Conservation (phyloP, 92 coral and sea anemone species). For the Actinernus sp. region DNA sequence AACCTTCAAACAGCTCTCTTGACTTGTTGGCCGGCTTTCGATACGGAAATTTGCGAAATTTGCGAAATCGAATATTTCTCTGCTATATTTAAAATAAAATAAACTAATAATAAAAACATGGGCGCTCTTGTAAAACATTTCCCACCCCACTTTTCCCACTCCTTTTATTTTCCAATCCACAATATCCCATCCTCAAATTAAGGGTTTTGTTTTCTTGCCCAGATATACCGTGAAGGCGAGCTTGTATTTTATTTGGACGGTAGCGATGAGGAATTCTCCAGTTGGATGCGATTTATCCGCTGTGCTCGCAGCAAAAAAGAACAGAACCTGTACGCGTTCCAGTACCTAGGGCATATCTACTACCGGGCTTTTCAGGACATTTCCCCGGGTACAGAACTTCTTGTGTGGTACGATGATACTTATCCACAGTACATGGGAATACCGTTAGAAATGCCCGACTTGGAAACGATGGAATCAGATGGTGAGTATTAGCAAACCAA, state of each 20-base stretch:
- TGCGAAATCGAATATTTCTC: too few species aligned
- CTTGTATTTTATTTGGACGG: slow-evolving; percentile 86
- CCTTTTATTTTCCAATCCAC: too few species aligned
- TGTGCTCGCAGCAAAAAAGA: slow-evolving; percentile 92
- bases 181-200: too few species aligned
- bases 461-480: too few species aligned
- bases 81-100: too few species aligned
- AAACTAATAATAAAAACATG: too few species aligned
- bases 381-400: slow-evolving; percentile 81
- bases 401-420: slow-evolving; percentile 96
- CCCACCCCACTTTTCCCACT: too few species aligned
- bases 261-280: slow-evolving; percentile 86
- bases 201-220: neutral
- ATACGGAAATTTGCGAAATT: too few species aligned
- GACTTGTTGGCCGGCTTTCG: too few species aligned
- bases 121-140: too few species aligned
- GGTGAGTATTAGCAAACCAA: too few species aligned
- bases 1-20: too few species aligned
- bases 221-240: slow-evolving; percentile 77
- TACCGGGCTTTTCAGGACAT: slow-evolving; percentile 94
- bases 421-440: slow-evolving; percentile 90
- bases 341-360: slow-evolving; percentile 89
- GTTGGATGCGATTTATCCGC: slow-evolving; percentile 98
- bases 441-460: slow-evolving; percentile 78
- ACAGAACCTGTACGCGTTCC: slow-evolving; percentile 93